Conservation (phyloP, 2,888 invertebrate genomes). For the Xylophagus ater region DNA sequence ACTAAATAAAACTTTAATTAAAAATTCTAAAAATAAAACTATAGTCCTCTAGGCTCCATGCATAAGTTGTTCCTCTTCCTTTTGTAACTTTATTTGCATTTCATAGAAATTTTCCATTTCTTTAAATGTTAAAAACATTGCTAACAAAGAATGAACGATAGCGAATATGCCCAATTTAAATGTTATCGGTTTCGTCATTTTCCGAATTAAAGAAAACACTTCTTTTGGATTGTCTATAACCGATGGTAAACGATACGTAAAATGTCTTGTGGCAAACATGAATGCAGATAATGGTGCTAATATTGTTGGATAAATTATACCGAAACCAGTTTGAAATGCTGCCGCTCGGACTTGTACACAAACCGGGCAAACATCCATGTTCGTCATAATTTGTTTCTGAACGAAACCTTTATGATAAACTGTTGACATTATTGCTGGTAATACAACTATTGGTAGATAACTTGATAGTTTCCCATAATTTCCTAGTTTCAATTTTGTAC, state of each 20-base stretch:
- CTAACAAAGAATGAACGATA: constrained; percentile 43
- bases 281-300: constrained; percentile 49
- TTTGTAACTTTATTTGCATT: constrained; percentile 26
- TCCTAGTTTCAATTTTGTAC: constrained; percentile 49
- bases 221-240: constrained; percentile 45
- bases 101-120: constrained; percentile 42
- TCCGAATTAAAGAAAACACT: constrained; percentile 43
- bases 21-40: not conserved
- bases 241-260: constrained; percentile 53
- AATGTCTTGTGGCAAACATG: constrained; percentile 50
- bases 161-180: constrained; percentile 42
- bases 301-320: constrained; percentile 49
- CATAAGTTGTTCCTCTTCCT: constrained; percentile 27
- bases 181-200: constrained; percentile 44
- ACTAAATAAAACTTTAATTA: not conserved
- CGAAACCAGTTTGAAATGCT: constrained; percentile 43
- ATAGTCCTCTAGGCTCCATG: constrained; percentile 14
- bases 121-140: constrained; percentile 49
- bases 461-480: constrained; percentile 48
- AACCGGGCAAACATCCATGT: constrained; percentile 48
- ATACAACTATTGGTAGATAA: constrained; percentile 47
- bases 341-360: constrained; percentile 53
- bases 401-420: constrained; percentile 48
- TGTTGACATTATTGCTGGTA: constrained; percentile 47
- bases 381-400: constrained; percentile 46